Evolutionary conservation across 2,797 vertebrate species (phyloP).

Genomic region (Acipenser ruthenus): DNA sequence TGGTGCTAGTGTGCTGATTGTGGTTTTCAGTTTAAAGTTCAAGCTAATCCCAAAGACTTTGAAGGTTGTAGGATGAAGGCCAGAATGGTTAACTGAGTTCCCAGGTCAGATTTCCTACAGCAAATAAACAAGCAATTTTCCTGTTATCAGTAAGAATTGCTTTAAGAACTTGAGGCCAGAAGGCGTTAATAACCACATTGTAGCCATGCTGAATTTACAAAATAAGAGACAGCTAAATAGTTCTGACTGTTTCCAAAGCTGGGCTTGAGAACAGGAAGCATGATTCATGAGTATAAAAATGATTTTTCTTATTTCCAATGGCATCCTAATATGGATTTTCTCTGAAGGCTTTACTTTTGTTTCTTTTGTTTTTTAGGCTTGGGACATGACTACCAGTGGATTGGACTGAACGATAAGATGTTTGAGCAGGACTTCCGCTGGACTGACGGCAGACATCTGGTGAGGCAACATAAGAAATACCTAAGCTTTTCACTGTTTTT

Average conservation of each 20-base stretch:
- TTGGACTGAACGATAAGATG: conserved; percentile 97
- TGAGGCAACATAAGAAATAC: conserved; percentile 53
- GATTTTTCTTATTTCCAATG: conserved; percentile 19
- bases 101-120: too few species aligned
- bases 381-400: conserved; percentile 97
- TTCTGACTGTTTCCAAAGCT: conserved; percentile 1
- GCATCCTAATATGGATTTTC: conserved; percentile 33
- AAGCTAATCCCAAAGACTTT: too few species aligned
- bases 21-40: too few species aligned
- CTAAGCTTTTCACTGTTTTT: too few species aligned
- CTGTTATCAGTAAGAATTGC: too few species aligned
- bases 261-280: conserved; percentile 32
- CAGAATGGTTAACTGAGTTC: too few species aligned
- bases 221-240: background rate
- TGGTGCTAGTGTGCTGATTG: too few species aligned
- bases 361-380: conserved; percentile 63
- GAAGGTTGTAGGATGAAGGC: too few species aligned
- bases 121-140: too few species aligned
- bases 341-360: conserved; percentile 31
- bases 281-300: conserved; percentile 37
- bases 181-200: background rate
- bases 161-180: too few species aligned
- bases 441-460: conserved; percentile 84
- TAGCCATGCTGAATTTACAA: background rate
- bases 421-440: conserved; percentile 95